Percentiles rank a stretch among this genome's conserved stretches.
Conservation (phyloP, 2,888 invertebrate species). For the Amphipyra tragopoginis region DNA sequence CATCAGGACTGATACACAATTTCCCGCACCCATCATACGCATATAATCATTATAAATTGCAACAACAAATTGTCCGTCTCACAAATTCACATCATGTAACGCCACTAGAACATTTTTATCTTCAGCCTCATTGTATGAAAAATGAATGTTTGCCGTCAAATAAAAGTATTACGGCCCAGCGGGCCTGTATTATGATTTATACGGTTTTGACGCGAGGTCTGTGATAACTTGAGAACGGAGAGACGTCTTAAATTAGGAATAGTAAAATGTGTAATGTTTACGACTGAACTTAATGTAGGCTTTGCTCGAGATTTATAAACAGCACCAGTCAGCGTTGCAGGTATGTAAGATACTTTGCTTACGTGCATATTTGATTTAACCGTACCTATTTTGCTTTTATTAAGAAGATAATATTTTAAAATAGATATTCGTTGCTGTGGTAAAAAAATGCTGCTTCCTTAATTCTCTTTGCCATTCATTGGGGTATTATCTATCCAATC, state of each 20-base stretch:
- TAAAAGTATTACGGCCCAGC: constrained; percentile 65
- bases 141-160: constrained; percentile 74
- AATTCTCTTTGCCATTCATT: no score
- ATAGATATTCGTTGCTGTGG: no score
- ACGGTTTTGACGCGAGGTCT: constrained; percentile 37
- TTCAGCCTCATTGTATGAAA: constrained; percentile 64
- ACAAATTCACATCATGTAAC: constrained; percentile 59
- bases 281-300: constrained; percentile 36
- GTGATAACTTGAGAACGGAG: constrained; percentile 46
- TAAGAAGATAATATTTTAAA: neutral
- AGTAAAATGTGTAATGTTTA: constrained; percentile 40
- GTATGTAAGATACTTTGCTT: constrained; percentile 13
- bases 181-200: constrained; percentile 56
- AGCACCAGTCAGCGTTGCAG: constrained; percentile 12
- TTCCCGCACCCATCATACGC: constrained; percentile 10
- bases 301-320: constrained; percentile 41
- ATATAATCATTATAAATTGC: constrained; percentile 51
- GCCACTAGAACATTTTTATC: constrained; percentile 60
- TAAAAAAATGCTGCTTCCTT: no score
- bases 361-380: constrained; percentile 1
- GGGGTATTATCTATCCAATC: no score
- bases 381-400: neutral
- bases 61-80: constrained; percentile 46
- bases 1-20: constrained; percentile 3
- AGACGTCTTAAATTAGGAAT: constrained; percentile 47